Evolutionary conservation across 2,113 vertebrate genomes (phyloP), one percentile per base, ranked within the genome.

Genomic region (Agapornis roseicollis): DNA sequence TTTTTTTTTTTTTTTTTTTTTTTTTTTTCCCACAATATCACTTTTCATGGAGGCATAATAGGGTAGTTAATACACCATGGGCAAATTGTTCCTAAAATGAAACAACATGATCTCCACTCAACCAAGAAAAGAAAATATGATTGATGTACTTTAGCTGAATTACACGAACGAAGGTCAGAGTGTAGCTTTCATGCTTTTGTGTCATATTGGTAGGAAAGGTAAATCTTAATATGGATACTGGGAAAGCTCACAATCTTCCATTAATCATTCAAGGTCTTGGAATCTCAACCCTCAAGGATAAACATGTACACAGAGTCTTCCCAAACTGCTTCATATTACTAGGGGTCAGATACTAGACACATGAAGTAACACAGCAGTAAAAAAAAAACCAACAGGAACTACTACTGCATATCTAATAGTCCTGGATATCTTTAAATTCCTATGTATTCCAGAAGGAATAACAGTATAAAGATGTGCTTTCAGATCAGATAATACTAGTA

Each of bases 51-150:
- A 86, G 27, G 49, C 69, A 79, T 96, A 93, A 84, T 83, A 56
- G 74, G 19, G 31, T 94, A 74, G 72, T 97, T 96, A 96, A 96
- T 89, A 96, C 19, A 92, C 58, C 47, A 27, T 25, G 33, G 44
- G 20, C 25, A 95, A 97, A 88, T 97, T 95, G 70, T 95, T 96
- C 89, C 73, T 84, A 80, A 96, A 97, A 96, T 95, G 86, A 95
- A 97, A 94, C 58, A 96, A 78, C 61, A 77, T 27, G 58, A 83
- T 90, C 83, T 94, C 80, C 80, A 94, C 28, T 95, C 70, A 95
- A 61, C 78, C 85, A 82, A 68, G 71, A 77, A 82, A 78, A 95
- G 64, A 94, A 96, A 95, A 73, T 74, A 85, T 90, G 86, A 96
- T 89, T 96, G 78, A 97, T 95, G 76, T 68, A 78, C 85, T 92